phyloP scores from a whole-genome alignment of 2,888 invertebrate genomes.

The Strigamia maritima region DNA sequence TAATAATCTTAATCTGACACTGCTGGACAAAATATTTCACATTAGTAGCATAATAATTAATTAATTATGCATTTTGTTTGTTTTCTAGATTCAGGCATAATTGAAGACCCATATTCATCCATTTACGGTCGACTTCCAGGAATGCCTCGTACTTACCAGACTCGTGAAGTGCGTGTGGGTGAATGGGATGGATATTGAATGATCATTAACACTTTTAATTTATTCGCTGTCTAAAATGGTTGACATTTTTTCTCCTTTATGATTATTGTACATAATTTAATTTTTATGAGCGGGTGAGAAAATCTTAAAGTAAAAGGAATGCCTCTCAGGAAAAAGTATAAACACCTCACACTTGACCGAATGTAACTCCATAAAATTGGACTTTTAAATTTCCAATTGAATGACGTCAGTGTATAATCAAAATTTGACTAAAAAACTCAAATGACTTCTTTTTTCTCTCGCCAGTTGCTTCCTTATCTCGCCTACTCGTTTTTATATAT shows the following conservation, averaged over 20 bases:
- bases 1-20: too few relatives aligned
- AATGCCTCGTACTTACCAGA: conserved; percentile 17
- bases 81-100: neutral
- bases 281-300: neutral
- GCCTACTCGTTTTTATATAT: neutral
- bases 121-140: conserved; percentile 31
- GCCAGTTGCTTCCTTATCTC: neutral
- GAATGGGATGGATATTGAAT: conserved; percentile 37
- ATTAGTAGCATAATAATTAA: too few relatives aligned
- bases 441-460: neutral
- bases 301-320: neutral
- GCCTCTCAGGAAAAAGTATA: neutral
- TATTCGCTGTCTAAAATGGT: neutral
- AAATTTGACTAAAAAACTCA: neutral
- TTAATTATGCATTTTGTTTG: neutral
- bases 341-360: too few relatives aligned
- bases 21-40: too few relatives aligned
- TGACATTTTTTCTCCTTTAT: neutral
- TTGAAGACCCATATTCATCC: conserved; percentile 28
- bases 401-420: too few relatives aligned
- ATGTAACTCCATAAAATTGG: too few relatives aligned
- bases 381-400: too few relatives aligned
- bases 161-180: conserved; percentile 29
- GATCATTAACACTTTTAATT: neutral
- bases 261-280: neutral